Percentiles rank a stretch among this genome's conserved stretches.
Evolutionary conservation across 2,113 vertebrate genomes (phyloP).

Genomic region (Melanerpes aurifrons): DNA sequence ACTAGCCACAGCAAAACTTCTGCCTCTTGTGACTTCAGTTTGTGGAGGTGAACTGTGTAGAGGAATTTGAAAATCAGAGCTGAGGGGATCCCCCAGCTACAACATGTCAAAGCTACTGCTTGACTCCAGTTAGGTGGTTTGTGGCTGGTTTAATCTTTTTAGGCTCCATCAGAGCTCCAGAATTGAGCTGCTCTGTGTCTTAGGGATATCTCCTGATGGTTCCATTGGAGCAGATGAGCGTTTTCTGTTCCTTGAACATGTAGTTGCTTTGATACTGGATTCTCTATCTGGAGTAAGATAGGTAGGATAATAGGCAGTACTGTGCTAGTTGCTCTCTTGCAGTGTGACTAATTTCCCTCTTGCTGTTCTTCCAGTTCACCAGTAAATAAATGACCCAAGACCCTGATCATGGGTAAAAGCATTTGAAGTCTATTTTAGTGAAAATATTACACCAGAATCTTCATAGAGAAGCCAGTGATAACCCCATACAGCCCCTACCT

Average conservation of each 20-base stretch:
- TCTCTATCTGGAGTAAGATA: neutral
- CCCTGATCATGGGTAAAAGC: neutral
- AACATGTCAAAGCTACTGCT: neutral
- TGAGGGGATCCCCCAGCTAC: neutral
- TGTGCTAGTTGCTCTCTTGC: neutral
- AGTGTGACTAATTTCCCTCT: neutral
- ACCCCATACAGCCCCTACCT: neutral
- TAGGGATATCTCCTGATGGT: neutral
- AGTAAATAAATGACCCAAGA: neutral
- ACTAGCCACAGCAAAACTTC: neutral
- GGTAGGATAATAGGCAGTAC: neutral
- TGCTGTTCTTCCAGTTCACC: neutral
- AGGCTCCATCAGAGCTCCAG: neutral
- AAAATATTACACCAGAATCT: neutral
- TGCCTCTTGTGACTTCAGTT: neutral
- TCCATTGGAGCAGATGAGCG: neutral
- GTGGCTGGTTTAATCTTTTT: neutral
- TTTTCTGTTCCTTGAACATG: neutral
- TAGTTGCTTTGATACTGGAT: neutral
- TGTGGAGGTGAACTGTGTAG: neutral
- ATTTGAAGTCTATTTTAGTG: neutral
- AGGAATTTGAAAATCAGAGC: rapidly evolving
- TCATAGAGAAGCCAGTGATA: neutral
- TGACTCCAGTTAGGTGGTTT: neutral
- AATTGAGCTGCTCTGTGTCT: neutral